phyloP scores from a whole-genome alignment of 2,113 vertebrate genomes.

The Saccopteryx bilineata region DNA sequence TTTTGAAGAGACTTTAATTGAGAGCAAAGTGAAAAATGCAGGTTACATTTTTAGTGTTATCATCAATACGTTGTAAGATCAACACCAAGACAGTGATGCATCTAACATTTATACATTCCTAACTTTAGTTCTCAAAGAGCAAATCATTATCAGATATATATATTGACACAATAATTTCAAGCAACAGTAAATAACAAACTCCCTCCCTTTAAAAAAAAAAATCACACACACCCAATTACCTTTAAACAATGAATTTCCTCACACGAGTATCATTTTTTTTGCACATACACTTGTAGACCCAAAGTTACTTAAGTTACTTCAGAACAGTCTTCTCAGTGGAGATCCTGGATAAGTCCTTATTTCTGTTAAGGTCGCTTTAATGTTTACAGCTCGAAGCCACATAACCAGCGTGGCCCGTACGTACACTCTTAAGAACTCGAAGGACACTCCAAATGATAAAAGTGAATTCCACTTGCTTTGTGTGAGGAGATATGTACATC shows the following conservation, averaged over 20 bases:
- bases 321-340: slow-evolving; percentile 87
- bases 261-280: slow-evolving; percentile 84
- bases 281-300: slow-evolving; percentile 86
- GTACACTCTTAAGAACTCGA: slow-evolving; percentile 86
- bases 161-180: slow-evolving; percentile 88
- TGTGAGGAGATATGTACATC: slow-evolving; percentile 78
- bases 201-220: slow-evolving; percentile 82
- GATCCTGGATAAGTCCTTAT: slow-evolving; percentile 88
- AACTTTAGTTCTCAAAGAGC: slow-evolving; percentile 89
- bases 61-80: slow-evolving; percentile 86
- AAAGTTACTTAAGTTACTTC: slow-evolving; percentile 90
- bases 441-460: slow-evolving; percentile 86
- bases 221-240: slow-evolving; percentile 18
- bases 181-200: slow-evolving; percentile 90
- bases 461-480: slow-evolving; percentile 82
- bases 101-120: slow-evolving; percentile 89
- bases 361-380: slow-evolving; percentile 86
- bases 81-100: slow-evolving; percentile 87
- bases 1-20: slow-evolving; percentile 92
- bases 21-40: slow-evolving; percentile 90
- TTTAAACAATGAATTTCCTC: slow-evolving; percentile 88
- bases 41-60: slow-evolving; percentile 91
- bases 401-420: slow-evolving; percentile 88
- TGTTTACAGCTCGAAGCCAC: slow-evolving; percentile 89
- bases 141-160: slow-evolving; percentile 90